Base-by-base conservation (phyloP, 2,113 vertebrate species). In the Chiloscyllium plagiosum region DNA sequence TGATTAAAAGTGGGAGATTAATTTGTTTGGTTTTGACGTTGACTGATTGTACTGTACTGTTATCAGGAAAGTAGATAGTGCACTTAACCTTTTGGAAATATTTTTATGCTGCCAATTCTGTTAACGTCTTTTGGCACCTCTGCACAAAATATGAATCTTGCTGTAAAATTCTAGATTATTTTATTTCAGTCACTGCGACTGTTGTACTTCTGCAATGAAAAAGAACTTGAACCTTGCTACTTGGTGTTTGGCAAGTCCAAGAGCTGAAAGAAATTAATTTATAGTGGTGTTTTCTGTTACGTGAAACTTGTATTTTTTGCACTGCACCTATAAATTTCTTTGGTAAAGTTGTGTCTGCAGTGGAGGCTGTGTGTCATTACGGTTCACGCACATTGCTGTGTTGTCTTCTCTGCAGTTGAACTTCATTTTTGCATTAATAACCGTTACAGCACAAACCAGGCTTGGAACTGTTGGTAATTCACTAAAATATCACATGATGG, bases 1-100 rank as follows among this genome's bases (percentile, higher is more conserved):
- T 65, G 61, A 93, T 76, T 93, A 22, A 66, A 93, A 93, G n/a
- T 83, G 80, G 13, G 37, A 83, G 56, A 93, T 93, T 37, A 66
- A 37, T 42, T 93, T 93, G 29, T 66, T 66, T 93, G 33, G 61
- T 66, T 68, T 33, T 66, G 19, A 65, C 66, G 17, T 93, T 93
- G 89, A 93, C 61, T 66, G 89, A n/a, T 20, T 93, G n/a, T 24
- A 37, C 61, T 93, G n/a, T 24, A 37, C 61, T 4, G 29, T 65
- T 92, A 92, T 92, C 61, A 22, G 89, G 56, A 19, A 61, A 66
- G 29, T 19, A 37, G 33, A 37, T 66, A 4, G 89, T n/a, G 56
- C 61, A 93, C 61, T 68, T 93, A n/a, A 66, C 89, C 56, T 61
- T 61, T 92, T 66, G 56, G 20, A 37, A 8, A 2, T 76, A 26